These are phyloP conservation scores for Leptopilina boulardi DNA, from an alignment of 1,140 invertebrate species.

Conservation along the genomic window DNA sequence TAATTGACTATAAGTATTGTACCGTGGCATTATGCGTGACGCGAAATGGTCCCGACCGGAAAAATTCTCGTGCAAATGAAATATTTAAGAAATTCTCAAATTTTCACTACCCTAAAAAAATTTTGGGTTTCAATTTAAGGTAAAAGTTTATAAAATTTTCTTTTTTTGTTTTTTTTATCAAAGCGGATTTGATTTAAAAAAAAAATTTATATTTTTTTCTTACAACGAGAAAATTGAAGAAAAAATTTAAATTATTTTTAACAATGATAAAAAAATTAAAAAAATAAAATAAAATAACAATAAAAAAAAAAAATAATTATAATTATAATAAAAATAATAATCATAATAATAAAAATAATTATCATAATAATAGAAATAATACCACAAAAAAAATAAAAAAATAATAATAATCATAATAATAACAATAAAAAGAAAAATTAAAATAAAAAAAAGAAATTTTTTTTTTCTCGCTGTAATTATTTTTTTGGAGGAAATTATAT, in stretches of 20 bases:
- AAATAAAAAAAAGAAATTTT: too few species aligned
- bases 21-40: constrained; percentile 64
- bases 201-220: background rate
- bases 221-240: background rate
- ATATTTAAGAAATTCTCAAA: constrained; percentile 41
- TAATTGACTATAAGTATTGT: constrained; percentile 72
- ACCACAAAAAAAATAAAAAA: too few species aligned
- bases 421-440: too few species aligned
- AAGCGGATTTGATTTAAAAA: constrained; percentile 47
- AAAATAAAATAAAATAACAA: too few species aligned
- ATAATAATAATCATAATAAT: too few species aligned
- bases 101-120: constrained; percentile 38
- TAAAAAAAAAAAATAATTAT: too few species aligned
- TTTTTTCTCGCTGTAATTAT: background rate
- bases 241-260: background rate
- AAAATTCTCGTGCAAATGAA: constrained; percentile 61
- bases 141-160: constrained; percentile 54
- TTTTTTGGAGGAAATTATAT: background rate
- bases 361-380: too few species aligned
- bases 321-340: too few species aligned
- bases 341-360: too few species aligned
- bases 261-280: too few species aligned
- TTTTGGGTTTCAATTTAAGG: constrained; percentile 37
- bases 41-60: constrained; percentile 69
- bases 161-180: too few species aligned